Percentiles rank a stretch among this genome's conserved stretches.
These are phyloP conservation scores for Grammomys surdaster DNA, from an alignment of 2,113 vertebrate species.

Conservation along the genomic window DNA sequence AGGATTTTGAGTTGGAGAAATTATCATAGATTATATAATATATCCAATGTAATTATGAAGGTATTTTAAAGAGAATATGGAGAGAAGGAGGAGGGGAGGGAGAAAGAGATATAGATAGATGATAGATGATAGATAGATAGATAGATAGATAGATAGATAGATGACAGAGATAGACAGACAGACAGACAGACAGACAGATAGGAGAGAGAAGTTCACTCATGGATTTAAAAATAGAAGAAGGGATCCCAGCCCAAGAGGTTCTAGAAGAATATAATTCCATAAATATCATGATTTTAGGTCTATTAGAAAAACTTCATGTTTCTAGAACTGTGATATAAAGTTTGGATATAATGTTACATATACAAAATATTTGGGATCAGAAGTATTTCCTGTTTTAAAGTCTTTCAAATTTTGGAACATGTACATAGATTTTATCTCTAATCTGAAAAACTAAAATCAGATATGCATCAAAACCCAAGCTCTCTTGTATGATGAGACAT, in stretches of 20 bases:
- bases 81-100: no score
- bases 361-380: not conserved
- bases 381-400: not conserved
- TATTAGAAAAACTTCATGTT: not conserved
- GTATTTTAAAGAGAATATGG: not conserved
- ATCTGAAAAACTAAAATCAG: not conserved
- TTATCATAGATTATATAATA: not conserved
- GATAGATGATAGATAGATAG: not conserved
- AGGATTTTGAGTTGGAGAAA: not conserved
- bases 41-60: not conserved
- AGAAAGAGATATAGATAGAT: not conserved
- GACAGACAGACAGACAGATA: not conserved
- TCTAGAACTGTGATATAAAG: not conserved
- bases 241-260: not conserved
- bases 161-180: not conserved
- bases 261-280: not conserved
- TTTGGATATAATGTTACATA: not conserved
- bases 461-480: not conserved
- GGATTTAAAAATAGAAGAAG: conserved; percentile 3
- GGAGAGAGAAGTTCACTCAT: not conserved
- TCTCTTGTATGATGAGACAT: not conserved
- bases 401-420: not conserved
- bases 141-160: not conserved
- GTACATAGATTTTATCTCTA: not conserved
- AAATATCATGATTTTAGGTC: not conserved